These are phyloP conservation scores for Eubasilissa regina DNA, from an alignment of 1,140 invertebrate species.

Conservation along the genomic window DNA sequence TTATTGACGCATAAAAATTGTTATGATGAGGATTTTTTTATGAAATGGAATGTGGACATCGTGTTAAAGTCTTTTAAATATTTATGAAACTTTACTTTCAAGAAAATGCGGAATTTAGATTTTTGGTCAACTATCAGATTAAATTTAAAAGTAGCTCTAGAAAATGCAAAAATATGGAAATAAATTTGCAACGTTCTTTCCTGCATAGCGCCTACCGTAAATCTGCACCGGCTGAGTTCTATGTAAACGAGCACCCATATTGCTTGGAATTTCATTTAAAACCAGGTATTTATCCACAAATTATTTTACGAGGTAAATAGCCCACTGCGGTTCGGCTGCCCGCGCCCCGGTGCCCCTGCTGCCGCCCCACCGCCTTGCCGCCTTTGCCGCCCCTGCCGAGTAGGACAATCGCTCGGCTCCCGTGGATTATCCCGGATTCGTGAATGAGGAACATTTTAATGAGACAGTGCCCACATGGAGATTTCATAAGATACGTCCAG, in stretches of 20 bases:
- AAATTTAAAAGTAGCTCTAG: background rate
- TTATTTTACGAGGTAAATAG: constrained; percentile 16
- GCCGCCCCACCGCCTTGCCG: too few relatives aligned
- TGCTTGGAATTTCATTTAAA: constrained; percentile 24
- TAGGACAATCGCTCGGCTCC: background rate
- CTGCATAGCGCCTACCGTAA: background rate
- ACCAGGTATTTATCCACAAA: constrained; percentile 26
- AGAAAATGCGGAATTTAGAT: too few relatives aligned
- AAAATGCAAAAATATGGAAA: background rate
- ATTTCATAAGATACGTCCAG: constrained; percentile 51
- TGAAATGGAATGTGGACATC: constrained; percentile 37
- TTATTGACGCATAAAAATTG: constrained; percentile 34
- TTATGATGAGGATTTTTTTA: constrained; percentile 29
- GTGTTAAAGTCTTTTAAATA: constrained; percentile 10
- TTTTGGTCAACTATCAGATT: background rate
- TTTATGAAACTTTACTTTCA: background rate
- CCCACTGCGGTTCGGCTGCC: background rate
- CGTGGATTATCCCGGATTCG: constrained; percentile 43
- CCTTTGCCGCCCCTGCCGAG: background rate
- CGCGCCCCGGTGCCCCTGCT: too few relatives aligned
- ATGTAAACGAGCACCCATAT: constrained; percentile 24
- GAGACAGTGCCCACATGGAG: constrained; percentile 54
- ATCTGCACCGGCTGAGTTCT: constrained; percentile 20
- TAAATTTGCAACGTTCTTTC: background rate
- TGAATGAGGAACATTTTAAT: constrained; percentile 52